Conservation (phyloP, 2,888 invertebrate genomes). For the Syritta pipiens region DNA sequence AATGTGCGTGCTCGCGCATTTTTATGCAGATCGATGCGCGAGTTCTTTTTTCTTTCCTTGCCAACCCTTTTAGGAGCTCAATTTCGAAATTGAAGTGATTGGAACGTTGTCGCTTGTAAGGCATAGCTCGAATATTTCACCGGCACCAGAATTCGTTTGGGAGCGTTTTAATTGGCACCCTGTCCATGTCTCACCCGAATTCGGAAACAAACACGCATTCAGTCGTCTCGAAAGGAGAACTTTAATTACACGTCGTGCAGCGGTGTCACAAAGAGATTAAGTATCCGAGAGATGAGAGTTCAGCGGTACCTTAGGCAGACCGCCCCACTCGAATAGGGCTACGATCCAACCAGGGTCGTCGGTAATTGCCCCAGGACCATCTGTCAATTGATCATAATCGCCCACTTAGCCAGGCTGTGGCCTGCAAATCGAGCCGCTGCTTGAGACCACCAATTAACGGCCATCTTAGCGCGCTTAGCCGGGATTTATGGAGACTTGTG, state of each 20-base stretch:
- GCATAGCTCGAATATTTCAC: slow-evolving; percentile 18
- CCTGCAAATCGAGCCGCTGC: slow-evolving; percentile 17
- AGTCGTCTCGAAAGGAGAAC: slow-evolving; percentile 14
- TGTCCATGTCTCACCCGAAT: slow-evolving; percentile 27
- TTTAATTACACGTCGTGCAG: slow-evolving; percentile 41
- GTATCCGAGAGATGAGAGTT: neutral
- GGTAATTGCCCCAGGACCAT: neutral
- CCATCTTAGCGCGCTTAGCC: slow-evolving; percentile 36
- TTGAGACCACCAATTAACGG: slow-evolving; percentile 47
- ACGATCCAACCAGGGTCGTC: neutral
- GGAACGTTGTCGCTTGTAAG: slow-evolving; percentile 36
- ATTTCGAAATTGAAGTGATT: slow-evolving; percentile 17
- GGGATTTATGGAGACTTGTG: slow-evolving; percentile 46
- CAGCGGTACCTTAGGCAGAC: slow-evolving; percentile 5
- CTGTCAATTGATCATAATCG: slow-evolving; percentile 46
- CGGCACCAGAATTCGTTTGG: slow-evolving; percentile 18
- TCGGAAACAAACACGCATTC: neutral
- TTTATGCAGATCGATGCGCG: slow-evolving; percentile 53
- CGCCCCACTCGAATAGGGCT: slow-evolving; percentile 1
- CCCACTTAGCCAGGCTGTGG: slow-evolving; percentile 55
- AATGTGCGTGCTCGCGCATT: slow-evolving; percentile 42
- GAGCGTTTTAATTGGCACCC: slow-evolving; percentile 49
- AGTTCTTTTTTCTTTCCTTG: neutral
- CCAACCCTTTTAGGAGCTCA: neutral
- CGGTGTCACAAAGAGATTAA: slow-evolving; percentile 9